Evolutionary conservation across 2,888 invertebrate genomes (phyloP).

Genomic region (Drosophila mettleri): DNA sequence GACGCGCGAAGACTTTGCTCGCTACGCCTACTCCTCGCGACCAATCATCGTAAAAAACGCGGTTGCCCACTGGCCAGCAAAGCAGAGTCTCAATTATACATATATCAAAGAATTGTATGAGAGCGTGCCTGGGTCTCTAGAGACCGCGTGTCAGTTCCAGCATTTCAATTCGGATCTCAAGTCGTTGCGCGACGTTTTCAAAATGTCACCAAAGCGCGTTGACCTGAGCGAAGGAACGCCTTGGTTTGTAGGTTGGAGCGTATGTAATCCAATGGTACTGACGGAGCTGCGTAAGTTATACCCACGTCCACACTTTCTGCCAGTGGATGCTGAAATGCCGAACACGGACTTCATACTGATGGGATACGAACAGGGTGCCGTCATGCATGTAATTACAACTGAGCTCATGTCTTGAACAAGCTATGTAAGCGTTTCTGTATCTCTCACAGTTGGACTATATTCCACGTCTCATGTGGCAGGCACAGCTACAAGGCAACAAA

Average conservation of each 20-base stretch:
- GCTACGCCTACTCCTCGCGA: slow-evolving; percentile 91
- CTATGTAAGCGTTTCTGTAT: background rate
- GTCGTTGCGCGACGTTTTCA: slow-evolving; percentile 91
- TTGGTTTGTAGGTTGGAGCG: slow-evolving; percentile 97
- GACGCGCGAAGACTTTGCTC: slow-evolving; percentile 89
- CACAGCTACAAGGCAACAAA: slow-evolving; percentile 94
- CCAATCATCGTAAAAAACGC: slow-evolving; percentile 93
- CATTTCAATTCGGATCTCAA: slow-evolving; percentile 94
- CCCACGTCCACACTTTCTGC: slow-evolving; percentile 93
- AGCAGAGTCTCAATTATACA: slow-evolving; percentile 88
- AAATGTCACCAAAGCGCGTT: slow-evolving; percentile 89
- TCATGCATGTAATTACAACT: slow-evolving; percentile 91
- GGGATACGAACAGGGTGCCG: slow-evolving; percentile 95
- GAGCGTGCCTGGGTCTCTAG: slow-evolving; percentile 89
- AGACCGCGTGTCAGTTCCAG: slow-evolving; percentile 94
- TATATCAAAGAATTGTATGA: slow-evolving; percentile 90
- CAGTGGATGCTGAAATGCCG: slow-evolving; percentile 94
- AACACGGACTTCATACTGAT: slow-evolving; percentile 96
- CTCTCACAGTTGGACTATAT: slow-evolving; percentile 93
- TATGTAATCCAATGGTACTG: slow-evolving; percentile 93
- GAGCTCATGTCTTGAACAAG: background rate
- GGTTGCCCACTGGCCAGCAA: slow-evolving; percentile 91
- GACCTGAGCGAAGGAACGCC: slow-evolving; percentile 87
- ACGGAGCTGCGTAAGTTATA: slow-evolving; percentile 91
- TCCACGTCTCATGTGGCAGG: slow-evolving; percentile 96